Percentiles rank a stretch among this genome's conserved stretches.
These are phyloP conservation scores for Drosophila merina DNA, from an alignment of 2,888 invertebrate species.

Conservation along the genomic window DNA sequence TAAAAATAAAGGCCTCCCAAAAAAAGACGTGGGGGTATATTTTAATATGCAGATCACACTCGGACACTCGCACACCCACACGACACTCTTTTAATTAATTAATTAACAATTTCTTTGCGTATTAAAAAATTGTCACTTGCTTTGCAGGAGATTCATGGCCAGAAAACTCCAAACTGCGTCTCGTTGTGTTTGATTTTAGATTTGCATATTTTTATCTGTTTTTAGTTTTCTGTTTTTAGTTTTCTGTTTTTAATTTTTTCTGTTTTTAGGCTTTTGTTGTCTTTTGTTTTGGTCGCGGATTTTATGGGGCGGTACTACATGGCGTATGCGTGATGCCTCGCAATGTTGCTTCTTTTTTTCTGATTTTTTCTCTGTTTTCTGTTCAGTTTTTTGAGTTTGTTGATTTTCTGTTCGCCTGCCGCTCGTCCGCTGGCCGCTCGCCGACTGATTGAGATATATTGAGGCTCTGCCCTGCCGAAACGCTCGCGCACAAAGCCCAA, in stretches of 20 bases:
- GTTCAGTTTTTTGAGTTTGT: constrained; percentile 9
- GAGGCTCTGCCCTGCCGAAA: constrained; percentile 46
- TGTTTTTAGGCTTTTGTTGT: not conserved
- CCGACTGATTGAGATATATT: constrained; percentile 74
- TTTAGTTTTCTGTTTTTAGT: constrained; percentile 14
- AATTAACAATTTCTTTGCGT: constrained; percentile 9
- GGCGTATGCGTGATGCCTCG: constrained; percentile 61
- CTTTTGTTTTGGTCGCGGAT: constrained; percentile 34
- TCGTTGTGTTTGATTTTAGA: constrained; percentile 14
- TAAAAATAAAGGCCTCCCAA: constrained; percentile 50
- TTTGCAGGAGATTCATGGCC: constrained; percentile 72
- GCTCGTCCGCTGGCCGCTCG: constrained; percentile 56
- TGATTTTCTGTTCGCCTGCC: constrained; percentile 17
- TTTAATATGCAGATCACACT: constrained; percentile 29
- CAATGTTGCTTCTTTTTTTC: constrained; percentile 27
- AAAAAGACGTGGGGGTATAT: constrained; percentile 5
- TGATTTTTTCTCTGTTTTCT: constrained; percentile 2
- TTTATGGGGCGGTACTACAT: constrained; percentile 48
- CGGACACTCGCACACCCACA: constrained; percentile 11
- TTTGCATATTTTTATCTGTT: constrained; percentile 37
- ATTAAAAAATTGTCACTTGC: constrained; percentile 55
- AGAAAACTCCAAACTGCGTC: constrained; percentile 23
- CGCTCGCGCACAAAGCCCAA: constrained; percentile 32
- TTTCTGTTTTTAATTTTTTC: constrained; percentile 17
- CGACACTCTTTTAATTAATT: constrained; percentile 7